phyloP scores from a whole-genome alignment of 2,113 vertebrate species.

The Grus americana region DNA sequence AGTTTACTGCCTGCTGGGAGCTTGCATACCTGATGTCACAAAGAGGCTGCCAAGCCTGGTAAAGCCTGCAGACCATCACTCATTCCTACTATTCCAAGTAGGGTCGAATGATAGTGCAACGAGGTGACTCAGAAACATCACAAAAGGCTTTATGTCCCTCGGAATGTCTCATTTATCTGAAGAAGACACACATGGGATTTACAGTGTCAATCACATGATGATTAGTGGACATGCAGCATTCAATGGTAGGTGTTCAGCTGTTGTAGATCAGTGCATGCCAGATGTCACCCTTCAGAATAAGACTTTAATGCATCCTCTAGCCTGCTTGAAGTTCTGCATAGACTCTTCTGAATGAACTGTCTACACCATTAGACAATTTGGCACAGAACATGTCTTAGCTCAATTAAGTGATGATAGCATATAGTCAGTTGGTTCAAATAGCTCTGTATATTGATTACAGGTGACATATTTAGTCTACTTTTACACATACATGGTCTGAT shows the following conservation, averaged over 20 bases:
- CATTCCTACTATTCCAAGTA: not conserved
- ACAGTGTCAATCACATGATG: rapidly evolving
- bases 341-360: not conserved
- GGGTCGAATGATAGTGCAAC: not conserved
- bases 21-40: rapidly evolving
- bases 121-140: not conserved
- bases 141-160: not conserved
- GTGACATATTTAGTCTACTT: not conserved
- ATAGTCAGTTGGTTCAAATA: not conserved
- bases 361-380: not conserved
- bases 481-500: not conserved
- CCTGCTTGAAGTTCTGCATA: not conserved
- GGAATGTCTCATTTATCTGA: not conserved
- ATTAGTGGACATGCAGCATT: not conserved
- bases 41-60: not conserved
- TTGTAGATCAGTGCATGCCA: not conserved
- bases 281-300: not conserved
- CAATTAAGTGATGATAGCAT: not conserved
- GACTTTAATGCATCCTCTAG: not conserved
- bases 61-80: not conserved
- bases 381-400: not conserved
- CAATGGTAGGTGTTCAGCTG: not conserved
- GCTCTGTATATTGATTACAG: not conserved
- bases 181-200: not conserved
- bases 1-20: not conserved